These are phyloP conservation scores for Lophochroa leadbeateri DNA, from an alignment of 2,113 vertebrate genomes.

Conservation along the genomic window DNA sequence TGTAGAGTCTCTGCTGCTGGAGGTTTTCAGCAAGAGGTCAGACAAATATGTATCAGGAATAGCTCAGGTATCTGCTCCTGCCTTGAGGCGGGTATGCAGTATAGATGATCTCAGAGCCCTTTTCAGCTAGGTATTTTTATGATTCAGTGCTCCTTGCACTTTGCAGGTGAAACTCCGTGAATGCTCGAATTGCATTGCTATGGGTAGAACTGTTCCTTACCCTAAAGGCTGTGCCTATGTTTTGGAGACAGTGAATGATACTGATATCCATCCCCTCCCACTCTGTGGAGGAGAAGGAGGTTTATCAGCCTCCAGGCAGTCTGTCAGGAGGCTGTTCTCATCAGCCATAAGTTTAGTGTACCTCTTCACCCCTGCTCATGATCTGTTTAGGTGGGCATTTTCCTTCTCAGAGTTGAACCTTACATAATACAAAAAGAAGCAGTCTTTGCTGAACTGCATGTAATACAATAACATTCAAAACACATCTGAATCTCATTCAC, in stretches of 20 bases:
- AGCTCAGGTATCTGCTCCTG: neutral
- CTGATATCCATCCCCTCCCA: neutral
- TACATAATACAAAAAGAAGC: slow-evolving; percentile 1
- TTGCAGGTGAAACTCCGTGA: neutral
- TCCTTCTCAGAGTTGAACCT: neutral
- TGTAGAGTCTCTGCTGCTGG: neutral
- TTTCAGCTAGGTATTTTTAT: neutral
- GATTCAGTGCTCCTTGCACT: neutral
- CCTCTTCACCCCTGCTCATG: neutral
- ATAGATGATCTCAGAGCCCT: neutral
- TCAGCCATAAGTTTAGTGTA: neutral
- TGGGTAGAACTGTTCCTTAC: neutral
- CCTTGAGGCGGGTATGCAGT: neutral
- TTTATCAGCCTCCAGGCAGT: neutral
- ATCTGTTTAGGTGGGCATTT: slow-evolving; percentile 32
- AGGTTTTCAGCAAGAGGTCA: neutral
- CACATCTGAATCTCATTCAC: slow-evolving; percentile 41
- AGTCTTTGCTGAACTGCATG: neutral
- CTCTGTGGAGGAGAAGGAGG: neutral
- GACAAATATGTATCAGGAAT: neutral
- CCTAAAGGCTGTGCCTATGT: neutral
- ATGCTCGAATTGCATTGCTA: neutral
- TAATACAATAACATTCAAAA: slow-evolving; percentile 11
- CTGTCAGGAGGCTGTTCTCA: slow-evolving; percentile 11
- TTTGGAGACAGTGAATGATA: neutral